These are phyloP conservation scores for Homarus gammarus DNA, from an alignment of 2,888 invertebrate genomes.

Conservation along the genomic window DNA sequence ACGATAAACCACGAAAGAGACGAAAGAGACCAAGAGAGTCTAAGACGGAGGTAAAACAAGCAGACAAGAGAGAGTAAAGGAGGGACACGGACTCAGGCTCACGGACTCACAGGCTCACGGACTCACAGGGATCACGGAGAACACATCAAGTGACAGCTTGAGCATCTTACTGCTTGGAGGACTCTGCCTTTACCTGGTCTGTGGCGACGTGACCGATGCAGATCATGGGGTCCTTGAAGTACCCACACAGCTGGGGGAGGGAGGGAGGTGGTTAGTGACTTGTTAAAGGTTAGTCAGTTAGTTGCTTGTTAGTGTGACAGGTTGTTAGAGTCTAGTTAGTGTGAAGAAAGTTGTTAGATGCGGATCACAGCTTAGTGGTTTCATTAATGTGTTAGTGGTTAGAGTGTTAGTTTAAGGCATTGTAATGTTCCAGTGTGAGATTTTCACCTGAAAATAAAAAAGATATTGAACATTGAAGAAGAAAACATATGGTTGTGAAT, in stretches of 20 bases:
- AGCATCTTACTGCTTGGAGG: slow-evolving; percentile 31
- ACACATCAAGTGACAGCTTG: slow-evolving; percentile 43
- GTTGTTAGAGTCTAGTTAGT: background rate
- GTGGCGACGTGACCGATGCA: slow-evolving; percentile 92
- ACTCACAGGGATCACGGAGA: background rate
- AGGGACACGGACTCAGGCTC: no score
- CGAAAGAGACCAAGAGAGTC: no score
- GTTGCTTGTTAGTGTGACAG: background rate
- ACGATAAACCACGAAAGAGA: no score
- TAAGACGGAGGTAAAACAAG: no score
- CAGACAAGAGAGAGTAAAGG: no score
- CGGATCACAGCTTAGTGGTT: no score
- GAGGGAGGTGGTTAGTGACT: background rate
- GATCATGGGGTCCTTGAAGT: slow-evolving; percentile 92
- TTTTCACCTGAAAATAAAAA: no score
- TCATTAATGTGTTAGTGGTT: no score
- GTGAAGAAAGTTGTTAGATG: no score
- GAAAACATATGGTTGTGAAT: no score
- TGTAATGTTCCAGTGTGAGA: no score
- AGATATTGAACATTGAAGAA: no score
- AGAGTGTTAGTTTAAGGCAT: background rate
- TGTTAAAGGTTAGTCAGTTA: background rate
- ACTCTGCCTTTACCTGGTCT: slow-evolving; percentile 84
- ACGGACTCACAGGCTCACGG: slow-evolving; percentile 39
- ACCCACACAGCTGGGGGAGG: slow-evolving; percentile 87